Conservation (phyloP, 2,888 invertebrate species). For the Pseudococcus jackbeardsleyi region DNA sequence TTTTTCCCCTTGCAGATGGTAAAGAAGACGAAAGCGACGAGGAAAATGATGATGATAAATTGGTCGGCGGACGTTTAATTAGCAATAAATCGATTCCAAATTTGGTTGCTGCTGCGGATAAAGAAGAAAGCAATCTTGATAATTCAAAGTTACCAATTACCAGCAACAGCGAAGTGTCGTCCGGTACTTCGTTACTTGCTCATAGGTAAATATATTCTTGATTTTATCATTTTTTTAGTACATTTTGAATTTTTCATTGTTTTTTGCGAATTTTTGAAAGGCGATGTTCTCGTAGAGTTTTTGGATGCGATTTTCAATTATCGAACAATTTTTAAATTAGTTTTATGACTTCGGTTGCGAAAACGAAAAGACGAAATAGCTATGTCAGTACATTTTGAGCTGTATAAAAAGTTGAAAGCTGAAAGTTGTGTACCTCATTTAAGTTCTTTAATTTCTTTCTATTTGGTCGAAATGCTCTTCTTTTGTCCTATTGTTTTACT, state of each 20-base stretch:
- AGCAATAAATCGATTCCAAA: conserved; percentile 60
- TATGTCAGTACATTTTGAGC: neutral
- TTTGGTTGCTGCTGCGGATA: conserved; percentile 58
- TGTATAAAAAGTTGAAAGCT: too few relatives aligned
- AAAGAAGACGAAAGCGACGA: conserved; percentile 61
- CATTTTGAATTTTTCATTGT: too few relatives aligned
- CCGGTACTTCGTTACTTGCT: conserved; percentile 54
- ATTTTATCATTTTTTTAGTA: neutral
- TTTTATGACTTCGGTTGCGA: too few relatives aligned
- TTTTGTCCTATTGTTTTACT: too few relatives aligned
- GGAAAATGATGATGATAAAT: conserved; percentile 56
- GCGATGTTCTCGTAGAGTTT: too few relatives aligned
- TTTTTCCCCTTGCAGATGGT: conserved; percentile 34
- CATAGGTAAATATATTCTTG: conserved; percentile 7
- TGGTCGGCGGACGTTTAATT: conserved; percentile 52
- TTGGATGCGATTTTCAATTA: too few relatives aligned
- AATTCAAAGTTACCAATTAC: conserved; percentile 57
- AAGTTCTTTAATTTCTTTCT: too few relatives aligned
- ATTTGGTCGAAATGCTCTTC: too few relatives aligned
- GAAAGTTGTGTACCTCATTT: too few relatives aligned
- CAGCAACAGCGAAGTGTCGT: conserved; percentile 23
- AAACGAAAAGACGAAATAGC: too few relatives aligned
- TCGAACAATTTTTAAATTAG: too few relatives aligned
- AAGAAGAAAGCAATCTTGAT: conserved; percentile 52
- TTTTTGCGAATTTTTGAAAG: too few relatives aligned